Conservation (phyloP, 2,888 invertebrate genomes). For the Drosophila vallismaia region DNA sequence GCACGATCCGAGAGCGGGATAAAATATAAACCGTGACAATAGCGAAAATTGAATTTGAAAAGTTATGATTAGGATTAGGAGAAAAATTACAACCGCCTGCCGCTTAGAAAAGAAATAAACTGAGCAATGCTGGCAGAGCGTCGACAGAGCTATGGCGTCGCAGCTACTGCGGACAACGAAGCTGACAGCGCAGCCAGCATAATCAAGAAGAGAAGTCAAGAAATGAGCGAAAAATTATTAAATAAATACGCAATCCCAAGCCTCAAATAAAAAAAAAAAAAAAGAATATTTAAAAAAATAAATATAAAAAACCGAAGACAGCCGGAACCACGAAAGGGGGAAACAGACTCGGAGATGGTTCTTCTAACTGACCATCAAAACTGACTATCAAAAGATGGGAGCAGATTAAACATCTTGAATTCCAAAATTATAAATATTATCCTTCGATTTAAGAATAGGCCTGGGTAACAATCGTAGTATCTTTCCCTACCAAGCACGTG, state of each 20-base stretch:
- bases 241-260: slow-evolving; percentile 77
- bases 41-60: slow-evolving; percentile 51
- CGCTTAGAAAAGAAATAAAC: slow-evolving; percentile 83
- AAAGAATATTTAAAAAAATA: slow-evolving; percentile 66
- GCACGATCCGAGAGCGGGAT: slow-evolving; percentile 30
- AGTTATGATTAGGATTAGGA: slow-evolving; percentile 63
- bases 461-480: neutral
- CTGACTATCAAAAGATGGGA: neutral
- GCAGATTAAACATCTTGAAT: neutral
- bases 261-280: slow-evolving; percentile 23
- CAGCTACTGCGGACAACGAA: slow-evolving; percentile 40
- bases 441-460: neutral
- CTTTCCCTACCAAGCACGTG: slow-evolving; percentile 14
- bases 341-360: neutral
- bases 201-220: slow-evolving; percentile 58
- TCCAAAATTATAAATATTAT: neutral
- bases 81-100: slow-evolving; percentile 81
- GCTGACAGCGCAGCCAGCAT: slow-evolving; percentile 56
- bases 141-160: slow-evolving; percentile 27
- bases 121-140: slow-evolving; percentile 47
- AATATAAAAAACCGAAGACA: slow-evolving; percentile 57
- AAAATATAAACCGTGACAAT: slow-evolving; percentile 48
- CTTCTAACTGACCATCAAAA: neutral
- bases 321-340: slow-evolving; percentile 6
- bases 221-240: slow-evolving; percentile 77